A percentile compares a stretch with the other conserved stretches of the same genome.
Conservation (phyloP, 2,797 vertebrate genomes). For the Xiphophorus birchmanni region DNA sequence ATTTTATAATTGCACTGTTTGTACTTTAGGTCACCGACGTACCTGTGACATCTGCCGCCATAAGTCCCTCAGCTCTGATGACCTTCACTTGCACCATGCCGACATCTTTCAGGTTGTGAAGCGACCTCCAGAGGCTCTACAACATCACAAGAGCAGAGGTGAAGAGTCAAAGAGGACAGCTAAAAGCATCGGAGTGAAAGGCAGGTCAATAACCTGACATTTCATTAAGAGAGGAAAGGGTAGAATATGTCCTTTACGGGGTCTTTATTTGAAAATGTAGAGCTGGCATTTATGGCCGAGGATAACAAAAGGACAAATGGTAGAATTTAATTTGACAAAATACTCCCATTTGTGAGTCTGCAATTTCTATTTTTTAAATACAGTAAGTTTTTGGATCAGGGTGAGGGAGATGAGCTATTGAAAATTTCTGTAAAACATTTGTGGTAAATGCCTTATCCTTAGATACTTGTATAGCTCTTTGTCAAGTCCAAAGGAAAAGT, state of each 20-base stretch:
- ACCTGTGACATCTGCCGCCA: slow-evolving; percentile 99
- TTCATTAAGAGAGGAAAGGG: slow-evolving; percentile 72
- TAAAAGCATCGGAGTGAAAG: slow-evolving; percentile 69
- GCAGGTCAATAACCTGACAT: slow-evolving; percentile 74
- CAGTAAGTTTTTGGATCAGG: slow-evolving; percentile 16
- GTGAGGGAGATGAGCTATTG: slow-evolving; percentile 11
- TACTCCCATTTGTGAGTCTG: slow-evolving; percentile 29
- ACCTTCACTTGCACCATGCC: slow-evolving; percentile 98
- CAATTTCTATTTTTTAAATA: slow-evolving; percentile 39
- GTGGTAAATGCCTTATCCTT: too few relatives aligned
- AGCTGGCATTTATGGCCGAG: slow-evolving; percentile 70
- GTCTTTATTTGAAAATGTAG: slow-evolving; percentile 66
- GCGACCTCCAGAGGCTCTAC: slow-evolving; percentile 89
- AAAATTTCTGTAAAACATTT: neutral
- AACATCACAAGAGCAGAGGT: slow-evolving; percentile 59
- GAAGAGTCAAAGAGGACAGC: slow-evolving; percentile 58
- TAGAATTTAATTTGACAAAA: slow-evolving; percentile 52
- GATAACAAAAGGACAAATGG: slow-evolving; percentile 55
- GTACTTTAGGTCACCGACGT: slow-evolving; percentile 61
- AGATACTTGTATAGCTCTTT: neutral
- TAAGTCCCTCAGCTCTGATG: slow-evolving; percentile 94
- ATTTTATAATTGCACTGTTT: slow-evolving; percentile 21
- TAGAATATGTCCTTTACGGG: slow-evolving; percentile 71
- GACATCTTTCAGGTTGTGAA: slow-evolving; percentile 93
- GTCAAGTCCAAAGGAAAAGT: neutral